Evolutionary conservation across 2,797 vertebrate genomes (phyloP), one percentile per base, ranked within the genome.

Genomic region (Pseudotriccus pelzelni): DNA sequence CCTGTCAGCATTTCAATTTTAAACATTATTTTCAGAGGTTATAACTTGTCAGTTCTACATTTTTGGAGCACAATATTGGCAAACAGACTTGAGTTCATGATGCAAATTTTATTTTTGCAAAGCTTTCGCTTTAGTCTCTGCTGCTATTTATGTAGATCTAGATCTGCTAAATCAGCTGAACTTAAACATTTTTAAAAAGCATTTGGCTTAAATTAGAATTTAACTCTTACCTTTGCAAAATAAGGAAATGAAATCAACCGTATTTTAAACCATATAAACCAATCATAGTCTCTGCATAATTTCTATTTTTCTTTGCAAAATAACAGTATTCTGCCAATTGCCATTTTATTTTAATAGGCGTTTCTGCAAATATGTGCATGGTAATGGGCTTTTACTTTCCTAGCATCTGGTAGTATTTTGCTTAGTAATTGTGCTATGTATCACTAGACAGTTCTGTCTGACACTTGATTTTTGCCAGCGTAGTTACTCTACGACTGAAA

Each of bases 131-230:
- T 66, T 44, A 64, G 30, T 70, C 10, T 90, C 41, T 84, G 34
- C 14, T 90, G 49, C 34, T 90, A 70, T 74, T 88, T 90, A 37
- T 70, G 28, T 90, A 91, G 63, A 59, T 86, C 58, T 67, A 88
- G 28, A 64, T 46, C 58, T 93, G 88, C 86, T 87, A 88, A 83
- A 80, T 94, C 52, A 81, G 86, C 92, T 95, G 46, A 91, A 86
- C 77, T 85, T 81, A 77, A 88, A 53, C 53, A 23, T 81, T 94
- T 62, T 77, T n/a, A 19, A 21, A 49, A 86, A 62, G 62, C 19
- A 27, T 80, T 80, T 91, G 56, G 43, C 49, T 59, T 69, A 72
- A 96, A 77, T 36, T 56, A 67, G 47, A 70, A 70, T 89, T 70
- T 76, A 80, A 70, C 41, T 90, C 91, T 32, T 58, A 75, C 70